A percentile compares a stretch with the other conserved stretches of the same genome.
phyloP scores from a whole-genome alignment of 2,113 vertebrate species.

The Lepidiolamprologus cunningtoni region DNA sequence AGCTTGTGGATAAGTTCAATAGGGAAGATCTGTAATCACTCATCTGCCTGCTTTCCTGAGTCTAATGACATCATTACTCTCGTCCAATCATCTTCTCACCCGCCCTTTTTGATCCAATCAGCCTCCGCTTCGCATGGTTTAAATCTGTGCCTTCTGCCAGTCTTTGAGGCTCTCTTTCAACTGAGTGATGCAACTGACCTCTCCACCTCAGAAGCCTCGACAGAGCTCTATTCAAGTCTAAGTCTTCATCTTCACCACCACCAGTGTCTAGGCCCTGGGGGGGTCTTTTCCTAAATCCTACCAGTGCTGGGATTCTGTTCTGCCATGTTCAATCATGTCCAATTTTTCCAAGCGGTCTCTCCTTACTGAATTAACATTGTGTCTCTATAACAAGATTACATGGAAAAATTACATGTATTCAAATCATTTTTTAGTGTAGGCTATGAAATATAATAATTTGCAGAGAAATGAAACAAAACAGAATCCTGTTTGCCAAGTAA shows the following conservation, averaged over 20 bases:
- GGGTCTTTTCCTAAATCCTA: not conserved
- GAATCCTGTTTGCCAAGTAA: not conserved
- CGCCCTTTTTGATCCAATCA: not conserved
- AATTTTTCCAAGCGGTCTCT: not conserved
- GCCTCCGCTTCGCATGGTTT: fast-evolving
- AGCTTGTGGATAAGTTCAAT: not conserved
- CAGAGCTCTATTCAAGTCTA: not conserved
- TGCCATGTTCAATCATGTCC: not conserved
- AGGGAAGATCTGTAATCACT: not conserved
- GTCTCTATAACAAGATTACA: not conserved
- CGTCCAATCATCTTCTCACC: not conserved
- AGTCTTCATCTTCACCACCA: not conserved
- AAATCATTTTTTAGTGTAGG: not conserved
- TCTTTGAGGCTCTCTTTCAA: not conserved
- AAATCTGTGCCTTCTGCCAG: not conserved
- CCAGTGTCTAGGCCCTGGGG: not conserved
- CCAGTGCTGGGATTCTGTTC: not conserved
- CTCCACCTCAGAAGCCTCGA: not conserved
- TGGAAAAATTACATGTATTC: not conserved
- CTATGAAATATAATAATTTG: not conserved
- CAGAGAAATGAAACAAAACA: not conserved
- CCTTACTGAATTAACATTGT: not conserved
- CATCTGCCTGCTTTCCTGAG: not conserved
- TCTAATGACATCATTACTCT: not conserved
- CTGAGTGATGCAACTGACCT: not conserved